A percentile compares a stretch with the other conserved stretches of the same genome.
phyloP scores from a whole-genome alignment of 2,797 vertebrate species.

The Fundulus diaphanus region DNA sequence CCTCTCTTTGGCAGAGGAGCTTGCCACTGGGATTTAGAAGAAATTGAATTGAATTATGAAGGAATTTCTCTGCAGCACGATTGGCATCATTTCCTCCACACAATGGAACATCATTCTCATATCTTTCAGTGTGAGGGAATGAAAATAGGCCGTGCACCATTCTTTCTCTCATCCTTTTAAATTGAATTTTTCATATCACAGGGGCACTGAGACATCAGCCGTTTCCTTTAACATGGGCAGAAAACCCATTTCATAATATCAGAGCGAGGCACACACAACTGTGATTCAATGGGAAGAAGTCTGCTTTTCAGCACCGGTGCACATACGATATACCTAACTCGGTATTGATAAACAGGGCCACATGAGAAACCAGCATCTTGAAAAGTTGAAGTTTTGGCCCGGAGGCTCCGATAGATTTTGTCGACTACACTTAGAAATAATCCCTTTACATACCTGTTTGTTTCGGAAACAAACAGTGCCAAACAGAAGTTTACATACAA shows the following conservation, averaged over 20 bases:
- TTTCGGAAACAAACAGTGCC: conserved; percentile 10
- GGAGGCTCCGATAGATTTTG: conserved; percentile 10
- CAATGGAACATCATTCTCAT: conserved; percentile 88
- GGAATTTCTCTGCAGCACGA: conserved; percentile 83
- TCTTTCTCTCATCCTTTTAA: conserved; percentile 87
- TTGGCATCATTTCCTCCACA: conserved; percentile 87
- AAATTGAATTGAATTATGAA: conserved; percentile 89
- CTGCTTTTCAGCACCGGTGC: conserved; percentile 58
- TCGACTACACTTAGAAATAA: background rate
- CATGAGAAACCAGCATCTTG: conserved; percentile 51
- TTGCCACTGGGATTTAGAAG: conserved; percentile 84
- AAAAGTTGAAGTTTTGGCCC: conserved; percentile 47
- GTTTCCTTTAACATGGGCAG: conserved; percentile 83
- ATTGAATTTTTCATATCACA: conserved; percentile 89
- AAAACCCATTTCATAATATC: conserved; percentile 81
- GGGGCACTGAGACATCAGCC: conserved; percentile 84
- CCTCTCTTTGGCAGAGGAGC: conserved; percentile 74
- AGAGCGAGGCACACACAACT: conserved; percentile 71
- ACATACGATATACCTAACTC: conserved; percentile 58
- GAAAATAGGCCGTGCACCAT: conserved; percentile 84
- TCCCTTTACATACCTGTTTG: conserved; percentile 11
- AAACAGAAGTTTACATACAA: background rate
- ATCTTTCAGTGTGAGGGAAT: conserved; percentile 83
- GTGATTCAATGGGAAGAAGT: conserved; percentile 71
- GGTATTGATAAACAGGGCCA: conserved; percentile 68